phyloP scores from a whole-genome alignment of 1,140 invertebrate genomes.

The Elymnias hypermnestra region DNA sequence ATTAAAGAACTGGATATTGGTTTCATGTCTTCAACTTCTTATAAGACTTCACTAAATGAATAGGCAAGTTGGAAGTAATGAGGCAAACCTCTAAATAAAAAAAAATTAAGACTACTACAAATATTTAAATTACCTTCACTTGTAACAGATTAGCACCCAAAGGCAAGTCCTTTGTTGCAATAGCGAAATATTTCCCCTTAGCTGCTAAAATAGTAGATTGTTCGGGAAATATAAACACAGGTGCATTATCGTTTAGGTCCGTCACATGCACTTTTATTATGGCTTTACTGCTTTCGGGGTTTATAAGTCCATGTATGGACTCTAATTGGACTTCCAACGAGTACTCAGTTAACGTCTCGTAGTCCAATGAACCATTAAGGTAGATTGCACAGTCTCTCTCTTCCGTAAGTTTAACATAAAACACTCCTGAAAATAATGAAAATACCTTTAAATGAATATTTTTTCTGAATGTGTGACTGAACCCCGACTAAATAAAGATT shows the following conservation, averaged over 20 bases:
- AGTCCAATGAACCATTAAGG: constrained; percentile 83
- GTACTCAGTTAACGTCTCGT: constrained; percentile 84
- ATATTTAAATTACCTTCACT: constrained; percentile 81
- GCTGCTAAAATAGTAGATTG: constrained; percentile 57
- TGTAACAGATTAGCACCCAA: constrained; percentile 86
- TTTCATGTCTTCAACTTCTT: not conserved
- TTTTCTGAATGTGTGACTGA: too few relatives aligned
- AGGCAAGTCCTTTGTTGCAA: constrained; percentile 82
- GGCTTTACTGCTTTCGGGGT: constrained; percentile 83
- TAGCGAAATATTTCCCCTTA: constrained; percentile 72
- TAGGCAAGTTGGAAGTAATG: too few relatives aligned
- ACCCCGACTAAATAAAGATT: too few relatives aligned
- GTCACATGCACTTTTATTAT: constrained; percentile 88
- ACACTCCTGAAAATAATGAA: constrained; percentile 74
- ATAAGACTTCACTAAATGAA: not conserved
- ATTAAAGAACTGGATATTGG: not conserved
- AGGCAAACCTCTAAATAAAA: too few relatives aligned
- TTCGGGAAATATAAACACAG: constrained; percentile 86
- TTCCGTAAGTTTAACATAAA: constrained; percentile 83
- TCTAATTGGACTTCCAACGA: constrained; percentile 85
- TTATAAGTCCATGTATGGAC: constrained; percentile 85
- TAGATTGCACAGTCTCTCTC: constrained; percentile 88
- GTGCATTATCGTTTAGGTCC: constrained; percentile 92
- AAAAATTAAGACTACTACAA: too few relatives aligned
- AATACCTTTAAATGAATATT: not conserved